A percentile compares a stretch with the other conserved stretches of the same genome.
Conservation (phyloP, 2,797 vertebrate genomes). For the Lacerta viridis region DNA sequence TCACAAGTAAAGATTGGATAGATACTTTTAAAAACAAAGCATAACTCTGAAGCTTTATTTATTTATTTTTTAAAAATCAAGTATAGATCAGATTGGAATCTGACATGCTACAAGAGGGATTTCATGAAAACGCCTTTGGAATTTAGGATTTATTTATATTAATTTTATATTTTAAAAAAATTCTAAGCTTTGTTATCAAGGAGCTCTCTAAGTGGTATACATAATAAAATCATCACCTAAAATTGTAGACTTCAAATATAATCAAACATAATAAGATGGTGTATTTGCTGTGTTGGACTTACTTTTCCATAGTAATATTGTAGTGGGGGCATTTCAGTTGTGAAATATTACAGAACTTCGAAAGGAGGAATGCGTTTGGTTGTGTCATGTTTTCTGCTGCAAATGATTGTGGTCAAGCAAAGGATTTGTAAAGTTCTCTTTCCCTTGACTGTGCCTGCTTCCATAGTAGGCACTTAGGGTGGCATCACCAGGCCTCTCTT, state of each 20-base stretch:
- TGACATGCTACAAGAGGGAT: neutral
- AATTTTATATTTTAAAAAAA: neutral
- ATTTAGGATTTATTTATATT: neutral
- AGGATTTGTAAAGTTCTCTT: neutral
- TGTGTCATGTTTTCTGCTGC: neutral
- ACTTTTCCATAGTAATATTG: neutral
- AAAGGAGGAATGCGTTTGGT: neutral
- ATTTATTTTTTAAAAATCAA: neutral
- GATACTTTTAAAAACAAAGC: neutral
- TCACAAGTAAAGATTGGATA: neutral
- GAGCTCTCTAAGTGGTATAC: too few relatives aligned
- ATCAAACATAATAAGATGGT: too few relatives aligned
- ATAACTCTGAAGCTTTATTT: neutral
- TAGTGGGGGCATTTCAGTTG: neutral
- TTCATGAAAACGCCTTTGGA: neutral
- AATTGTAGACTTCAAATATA: too few relatives aligned
- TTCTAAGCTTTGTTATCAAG: too few relatives aligned
- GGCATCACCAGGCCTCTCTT: neutral
- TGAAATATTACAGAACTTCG: neutral
- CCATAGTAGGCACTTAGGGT: neutral
- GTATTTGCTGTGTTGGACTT: too few relatives aligned
- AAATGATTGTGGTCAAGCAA: neutral
- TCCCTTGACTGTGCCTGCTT: too few relatives aligned
- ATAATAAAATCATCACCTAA: too few relatives aligned
- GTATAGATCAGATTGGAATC: neutral